Base-by-base conservation (phyloP, 1,140 invertebrate genomes). In the Leptonema lineaticorne region DNA sequence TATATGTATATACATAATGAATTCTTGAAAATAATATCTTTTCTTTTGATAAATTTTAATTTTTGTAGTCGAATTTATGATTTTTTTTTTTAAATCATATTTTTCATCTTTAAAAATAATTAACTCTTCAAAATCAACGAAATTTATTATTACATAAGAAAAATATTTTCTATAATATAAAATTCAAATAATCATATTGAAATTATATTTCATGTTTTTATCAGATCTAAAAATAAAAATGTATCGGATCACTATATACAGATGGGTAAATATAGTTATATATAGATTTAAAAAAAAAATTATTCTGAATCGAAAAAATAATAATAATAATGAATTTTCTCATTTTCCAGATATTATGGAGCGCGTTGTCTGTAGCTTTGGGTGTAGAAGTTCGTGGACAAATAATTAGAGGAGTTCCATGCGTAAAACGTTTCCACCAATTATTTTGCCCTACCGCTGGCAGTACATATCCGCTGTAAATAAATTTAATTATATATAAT, bases 401-500 rank as follows among this genome's bases (percentile, higher is more conserved):
- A 78, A 85, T 93, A 62, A 90, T 94, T 70, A 85, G 90, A 78
- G 92, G 93, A 73, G 87, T 92, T 70, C 93, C 93, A 27, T 96
- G 93, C 78, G 91, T 95, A 70, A 94, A 93, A 78, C 83, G 89
- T 73, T 87, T 92, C 76, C 91, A 93, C 82, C 93, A 95, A 80
- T 84, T 95, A 24, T 95, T 92, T 78, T 96, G 94, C 81, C 92
- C 93, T 27, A 93, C 91, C 24, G 92, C 93, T 66, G 94, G 93
- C 71, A 93, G 90, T 75, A 90, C 88, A 28, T 95, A 95, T 83
- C 93, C 94, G 72, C 86, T 92, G 93, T 96, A 83, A 91, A 90
- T 88, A 20, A 5, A 33, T 33, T 33, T 33, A 33, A 5, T 33
- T 33, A 33, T 11, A 33, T 33, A 6, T 33, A 33, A 6, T 6